Evolutionary conservation across 2,797 vertebrate species (phyloP).

Genomic region (Brachymystax lenok): DNA sequence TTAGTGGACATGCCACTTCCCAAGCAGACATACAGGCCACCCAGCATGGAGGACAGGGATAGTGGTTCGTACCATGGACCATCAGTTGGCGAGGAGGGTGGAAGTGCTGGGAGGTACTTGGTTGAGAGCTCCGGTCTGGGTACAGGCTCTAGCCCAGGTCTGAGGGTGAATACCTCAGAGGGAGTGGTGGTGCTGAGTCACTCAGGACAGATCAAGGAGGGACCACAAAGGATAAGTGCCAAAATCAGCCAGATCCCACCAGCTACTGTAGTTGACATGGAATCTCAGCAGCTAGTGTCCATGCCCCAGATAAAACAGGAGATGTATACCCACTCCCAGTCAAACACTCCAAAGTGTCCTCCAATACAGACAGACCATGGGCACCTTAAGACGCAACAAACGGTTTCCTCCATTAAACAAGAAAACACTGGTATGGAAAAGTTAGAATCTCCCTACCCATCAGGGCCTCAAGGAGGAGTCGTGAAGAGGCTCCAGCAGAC

Average conservation of each 20-base stretch:
- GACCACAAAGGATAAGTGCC: constrained; percentile 91
- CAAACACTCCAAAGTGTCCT: constrained; percentile 81
- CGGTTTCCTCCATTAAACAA: constrained; percentile 85
- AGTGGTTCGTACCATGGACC: constrained; percentile 82
- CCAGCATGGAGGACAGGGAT: constrained; percentile 83
- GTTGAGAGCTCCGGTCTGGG: constrained; percentile 77
- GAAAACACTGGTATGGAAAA: constrained; percentile 84
- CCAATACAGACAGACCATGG: constrained; percentile 81
- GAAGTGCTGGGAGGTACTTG: constrained; percentile 84
- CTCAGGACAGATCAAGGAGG: constrained; percentile 95
- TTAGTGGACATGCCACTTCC: constrained; percentile 76
- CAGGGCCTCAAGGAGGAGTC: constrained; percentile 82
- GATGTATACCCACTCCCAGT: constrained; percentile 82
- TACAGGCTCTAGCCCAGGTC: constrained; percentile 85
- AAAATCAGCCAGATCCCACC: constrained; percentile 98
- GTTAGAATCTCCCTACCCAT: constrained; percentile 80
- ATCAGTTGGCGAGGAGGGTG: constrained; percentile 79
- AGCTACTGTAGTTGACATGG: constrained; percentile 92
- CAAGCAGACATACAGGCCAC: constrained; percentile 84
- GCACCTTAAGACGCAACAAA: constrained; percentile 83
- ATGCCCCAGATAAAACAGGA: constrained; percentile 97
- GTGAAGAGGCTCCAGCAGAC: constrained; percentile 86
- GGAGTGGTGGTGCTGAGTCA: constrained; percentile 96
- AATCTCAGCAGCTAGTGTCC: constrained; percentile 93
- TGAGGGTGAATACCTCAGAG: constrained; percentile 94